phyloP scores from a whole-genome alignment of 2,113 vertebrate species.

The Onychorhynchus coronatus region DNA sequence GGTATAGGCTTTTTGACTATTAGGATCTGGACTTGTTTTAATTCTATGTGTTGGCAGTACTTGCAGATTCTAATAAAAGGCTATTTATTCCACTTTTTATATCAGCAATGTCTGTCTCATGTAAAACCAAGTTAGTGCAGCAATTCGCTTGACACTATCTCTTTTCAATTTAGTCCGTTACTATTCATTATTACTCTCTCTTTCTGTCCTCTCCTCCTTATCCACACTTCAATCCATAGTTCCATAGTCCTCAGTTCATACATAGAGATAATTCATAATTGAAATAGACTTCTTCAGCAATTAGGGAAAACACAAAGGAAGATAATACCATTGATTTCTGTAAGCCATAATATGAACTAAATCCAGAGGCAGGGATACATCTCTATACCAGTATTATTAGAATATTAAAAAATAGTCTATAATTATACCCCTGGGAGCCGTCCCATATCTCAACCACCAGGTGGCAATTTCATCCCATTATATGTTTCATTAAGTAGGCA shows the following conservation, averaged over 20 bases:
- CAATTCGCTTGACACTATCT: not conserved
- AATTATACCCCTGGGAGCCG: conserved; percentile 67
- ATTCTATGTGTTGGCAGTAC: not conserved
- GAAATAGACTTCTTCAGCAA: not conserved
- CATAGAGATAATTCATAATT: not conserved
- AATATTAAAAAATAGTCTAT: conserved; percentile 66
- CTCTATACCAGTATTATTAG: conserved; percentile 16
- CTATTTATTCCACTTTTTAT: not conserved
- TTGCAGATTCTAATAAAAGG: not conserved
- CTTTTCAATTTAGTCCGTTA: not conserved
- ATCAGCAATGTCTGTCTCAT: not conserved
- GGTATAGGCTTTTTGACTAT: not conserved
- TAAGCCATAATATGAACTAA: conserved; percentile 55
- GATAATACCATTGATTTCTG: conserved; percentile 47
- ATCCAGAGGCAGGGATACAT: conserved; percentile 17
- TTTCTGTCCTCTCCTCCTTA: not conserved
- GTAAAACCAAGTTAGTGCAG: not conserved
- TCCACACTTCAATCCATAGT: not conserved
- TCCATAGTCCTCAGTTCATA: not conserved
- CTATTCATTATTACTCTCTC: not conserved
- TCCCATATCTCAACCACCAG: conserved; percentile 70
- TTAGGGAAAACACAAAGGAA: conserved; percentile 9
- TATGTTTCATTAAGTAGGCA: conserved; percentile 79
- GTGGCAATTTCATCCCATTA: conserved; percentile 79
- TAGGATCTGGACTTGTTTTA: not conserved